Percentiles rank a stretch among this genome's conserved stretches.
These are phyloP conservation scores for Pogonocherus hispidulus DNA, from an alignment of 2,888 invertebrate genomes.

Conservation along the genomic window DNA sequence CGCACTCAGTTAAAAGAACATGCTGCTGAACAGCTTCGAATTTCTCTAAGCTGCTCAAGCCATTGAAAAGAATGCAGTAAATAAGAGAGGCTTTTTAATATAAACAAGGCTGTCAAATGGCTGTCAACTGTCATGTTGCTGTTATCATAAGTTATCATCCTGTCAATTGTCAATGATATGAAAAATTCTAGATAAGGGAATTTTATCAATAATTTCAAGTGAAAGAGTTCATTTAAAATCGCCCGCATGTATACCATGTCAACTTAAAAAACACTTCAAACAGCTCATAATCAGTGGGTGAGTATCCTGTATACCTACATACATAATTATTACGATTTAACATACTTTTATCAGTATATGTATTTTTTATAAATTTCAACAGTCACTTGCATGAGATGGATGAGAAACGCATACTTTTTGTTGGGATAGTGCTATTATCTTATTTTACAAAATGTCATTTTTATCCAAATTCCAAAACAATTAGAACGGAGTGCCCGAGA, in stretches of 20 bases:
- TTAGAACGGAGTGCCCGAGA: conserved; percentile 59
- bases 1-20: too few species aligned
- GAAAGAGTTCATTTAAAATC: conserved; percentile 2
- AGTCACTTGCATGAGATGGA: conserved; percentile 27
- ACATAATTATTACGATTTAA: not conserved
- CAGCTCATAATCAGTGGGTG: conserved; percentile 2
- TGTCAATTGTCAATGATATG: too few species aligned
- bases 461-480: conserved; percentile 44
- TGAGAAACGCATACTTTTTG: conserved; percentile 3
- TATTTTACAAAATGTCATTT: conserved; percentile 42
- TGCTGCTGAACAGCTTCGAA: too few species aligned
- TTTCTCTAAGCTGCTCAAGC: too few species aligned
- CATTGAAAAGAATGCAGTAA: too few species aligned
- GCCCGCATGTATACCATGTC: conserved; percentile 25
- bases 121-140: not conserved
- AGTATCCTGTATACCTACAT: conserved; percentile 20
- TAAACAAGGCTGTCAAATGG: too few species aligned
- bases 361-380: not conserved
- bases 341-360: conserved; percentile 1
- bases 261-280: too few species aligned
- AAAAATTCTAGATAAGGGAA: not conserved
- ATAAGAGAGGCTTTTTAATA: too few species aligned
- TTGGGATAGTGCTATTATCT: conserved; percentile 27
- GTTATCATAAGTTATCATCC: too few species aligned
- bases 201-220: conserved; percentile 21